Evolutionary conservation across 1,140 invertebrate genomes (phyloP).

Genomic region (Drosophila serrata): DNA sequence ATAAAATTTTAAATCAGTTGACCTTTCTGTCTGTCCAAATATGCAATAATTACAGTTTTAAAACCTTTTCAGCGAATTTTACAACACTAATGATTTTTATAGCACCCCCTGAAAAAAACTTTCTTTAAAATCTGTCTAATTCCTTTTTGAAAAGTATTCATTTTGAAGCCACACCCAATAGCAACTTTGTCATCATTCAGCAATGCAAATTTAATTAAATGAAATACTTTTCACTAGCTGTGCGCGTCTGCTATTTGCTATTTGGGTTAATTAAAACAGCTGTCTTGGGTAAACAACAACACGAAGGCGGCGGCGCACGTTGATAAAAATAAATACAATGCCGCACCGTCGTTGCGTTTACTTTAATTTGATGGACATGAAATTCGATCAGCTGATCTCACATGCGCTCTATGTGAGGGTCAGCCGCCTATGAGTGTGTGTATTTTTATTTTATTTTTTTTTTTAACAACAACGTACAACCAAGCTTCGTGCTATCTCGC

Average conservation of each 20-base stretch:
- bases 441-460: constrained; percentile 2
- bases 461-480: constrained; percentile 26
- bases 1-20: too few species aligned
- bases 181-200: constrained; percentile 23
- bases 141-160: background rate
- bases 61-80: too few species aligned
- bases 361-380: constrained; percentile 62
- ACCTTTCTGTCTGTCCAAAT: too few species aligned
- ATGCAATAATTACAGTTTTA: too few species aligned
- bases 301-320: constrained; percentile 10
- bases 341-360: constrained; percentile 35
- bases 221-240: constrained; percentile 43
- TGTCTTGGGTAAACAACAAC: constrained; percentile 61
- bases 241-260: constrained; percentile 43
- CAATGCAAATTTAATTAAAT: constrained; percentile 50
- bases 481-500: constrained; percentile 14
- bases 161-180: background rate
- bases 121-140: too few species aligned
- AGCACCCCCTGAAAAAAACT: too few species aligned
- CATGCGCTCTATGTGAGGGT: constrained; percentile 51
- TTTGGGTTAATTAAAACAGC: constrained; percentile 82
- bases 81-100: too few species aligned
- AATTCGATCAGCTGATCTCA: constrained; percentile 79
- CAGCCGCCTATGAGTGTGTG: constrained; percentile 41
- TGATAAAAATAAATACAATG: constrained; percentile 63